Percentiles rank a stretch among this genome's conserved stretches.
These are phyloP conservation scores for Danio aesculapii DNA, from an alignment of 2,797 vertebrate species.

Conservation along the genomic window DNA sequence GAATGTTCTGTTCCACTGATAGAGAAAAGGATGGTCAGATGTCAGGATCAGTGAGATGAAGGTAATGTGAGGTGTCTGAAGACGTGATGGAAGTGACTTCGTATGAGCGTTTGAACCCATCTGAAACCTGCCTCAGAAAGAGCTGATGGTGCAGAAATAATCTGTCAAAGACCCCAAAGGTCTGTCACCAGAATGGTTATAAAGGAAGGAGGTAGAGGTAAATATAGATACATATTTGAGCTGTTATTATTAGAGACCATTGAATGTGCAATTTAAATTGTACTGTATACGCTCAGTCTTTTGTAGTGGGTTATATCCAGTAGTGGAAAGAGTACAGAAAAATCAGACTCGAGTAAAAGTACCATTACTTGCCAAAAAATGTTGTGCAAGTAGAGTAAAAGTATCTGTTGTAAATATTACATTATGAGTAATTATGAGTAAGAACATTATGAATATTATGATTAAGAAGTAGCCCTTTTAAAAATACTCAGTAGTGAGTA, in stretches of 20 bases:
- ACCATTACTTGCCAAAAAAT: no score
- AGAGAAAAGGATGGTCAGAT: conserved; percentile 18
- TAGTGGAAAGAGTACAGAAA: no score
- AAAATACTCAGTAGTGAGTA: no score
- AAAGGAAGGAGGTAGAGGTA: not conserved
- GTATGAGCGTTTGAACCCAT: conserved; percentile 26
- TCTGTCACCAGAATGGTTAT: conserved; percentile 6
- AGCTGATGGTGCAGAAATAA: conserved; percentile 10
- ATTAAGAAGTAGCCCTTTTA: no score
- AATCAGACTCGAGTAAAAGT: no score
- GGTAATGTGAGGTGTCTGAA: not conserved
- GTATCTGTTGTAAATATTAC: no score
- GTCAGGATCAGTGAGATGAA: conserved; percentile 19
- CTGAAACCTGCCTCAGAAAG: conserved; percentile 15
- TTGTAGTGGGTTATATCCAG: not conserved
- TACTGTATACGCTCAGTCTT: not conserved
- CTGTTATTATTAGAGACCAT: no score
- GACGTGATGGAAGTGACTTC: conserved; percentile 5
- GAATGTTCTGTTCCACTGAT: conserved; percentile 7
- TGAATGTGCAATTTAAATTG: not conserved
- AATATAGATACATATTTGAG: not conserved
- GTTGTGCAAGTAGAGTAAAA: no score
- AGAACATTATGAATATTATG: no score
- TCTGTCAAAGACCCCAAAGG: not conserved
- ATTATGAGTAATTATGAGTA: no score